These are phyloP conservation scores for Sus cebifrons DNA, from an alignment of 2,797 vertebrate species.

Conservation along the genomic window DNA sequence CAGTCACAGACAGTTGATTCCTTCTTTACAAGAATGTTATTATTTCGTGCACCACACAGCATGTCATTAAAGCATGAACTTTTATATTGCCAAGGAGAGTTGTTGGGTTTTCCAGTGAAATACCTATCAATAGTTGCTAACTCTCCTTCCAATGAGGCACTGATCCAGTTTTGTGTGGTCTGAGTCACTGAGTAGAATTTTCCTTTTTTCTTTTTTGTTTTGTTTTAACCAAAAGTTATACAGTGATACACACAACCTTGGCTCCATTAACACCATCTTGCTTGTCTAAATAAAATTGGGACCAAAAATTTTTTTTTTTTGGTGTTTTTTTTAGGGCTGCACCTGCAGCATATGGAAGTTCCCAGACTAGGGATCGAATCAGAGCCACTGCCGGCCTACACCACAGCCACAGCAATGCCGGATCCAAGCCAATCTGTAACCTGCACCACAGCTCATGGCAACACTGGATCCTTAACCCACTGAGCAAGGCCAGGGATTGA, in stretches of 20 bases:
- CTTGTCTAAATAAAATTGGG: not conserved
- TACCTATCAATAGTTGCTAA: not conserved
- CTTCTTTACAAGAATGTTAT: not conserved
- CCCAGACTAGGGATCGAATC: no score
- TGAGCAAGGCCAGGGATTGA: no score
- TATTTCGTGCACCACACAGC: not conserved
- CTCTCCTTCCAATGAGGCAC: not conserved
- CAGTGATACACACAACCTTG: not conserved
- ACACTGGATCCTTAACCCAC: no score
- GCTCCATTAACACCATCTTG: not conserved
- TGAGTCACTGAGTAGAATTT: not conserved
- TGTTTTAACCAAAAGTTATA: not conserved
- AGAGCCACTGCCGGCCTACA: no score
- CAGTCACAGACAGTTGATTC: not conserved
- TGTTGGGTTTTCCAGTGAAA: not conserved
- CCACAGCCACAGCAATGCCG: no score
- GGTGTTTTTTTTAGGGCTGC: no score
- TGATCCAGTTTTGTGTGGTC: conserved; percentile 5
- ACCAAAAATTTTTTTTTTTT: no score
- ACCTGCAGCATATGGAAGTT: no score
- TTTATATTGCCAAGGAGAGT: conserved; percentile 11
- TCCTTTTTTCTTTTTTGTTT: not conserved
- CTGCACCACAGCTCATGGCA: no score
- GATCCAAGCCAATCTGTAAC: no score
- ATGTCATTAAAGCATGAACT: not conserved